phyloP scores from a whole-genome alignment of 2,797 vertebrate genomes.

The Acanthurus lineatus region DNA sequence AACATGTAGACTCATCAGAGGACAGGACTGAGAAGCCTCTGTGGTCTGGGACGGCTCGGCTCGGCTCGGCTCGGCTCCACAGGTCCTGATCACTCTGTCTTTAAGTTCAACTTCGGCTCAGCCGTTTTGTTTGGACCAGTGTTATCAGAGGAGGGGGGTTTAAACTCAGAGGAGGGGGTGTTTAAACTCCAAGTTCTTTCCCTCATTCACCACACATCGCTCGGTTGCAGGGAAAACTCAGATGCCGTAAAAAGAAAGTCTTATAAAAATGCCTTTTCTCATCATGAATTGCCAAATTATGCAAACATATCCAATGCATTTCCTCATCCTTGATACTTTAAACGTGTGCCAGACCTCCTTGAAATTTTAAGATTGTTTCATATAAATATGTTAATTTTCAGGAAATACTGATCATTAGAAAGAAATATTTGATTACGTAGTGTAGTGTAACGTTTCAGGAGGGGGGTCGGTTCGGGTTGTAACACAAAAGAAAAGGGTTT shows the following conservation, averaged over 20 bases:
- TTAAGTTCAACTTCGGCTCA: conserved; percentile 35
- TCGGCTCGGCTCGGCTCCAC: conserved; percentile 18
- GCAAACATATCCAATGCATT: conserved; percentile 71
- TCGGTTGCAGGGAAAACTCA: conserved; percentile 47
- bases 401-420: conserved; percentile 44
- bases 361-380: conserved; percentile 26
- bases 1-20: conserved; percentile 24
- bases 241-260: conserved; percentile 41
- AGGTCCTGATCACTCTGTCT: conserved; percentile 45
- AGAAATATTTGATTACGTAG: conserved; percentile 54
- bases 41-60: conserved; percentile 3
- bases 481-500: conserved; percentile 62
- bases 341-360: conserved; percentile 62
- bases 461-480: conserved; percentile 42
- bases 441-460: conserved; percentile 48
- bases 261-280: conserved; percentile 74
- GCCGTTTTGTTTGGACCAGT: conserved; percentile 33
- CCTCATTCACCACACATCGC: conserved; percentile 50
- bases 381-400: conserved; percentile 49
- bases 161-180: conserved; percentile 22
- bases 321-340: conserved; percentile 53
- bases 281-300: conserved; percentile 80
- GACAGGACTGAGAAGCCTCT: conserved; percentile 23
- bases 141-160: conserved; percentile 6
- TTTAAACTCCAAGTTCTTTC: conserved; percentile 36